phyloP scores from a whole-genome alignment of 2,113 vertebrate genomes.

The Illadopsis cleaveri region DNA sequence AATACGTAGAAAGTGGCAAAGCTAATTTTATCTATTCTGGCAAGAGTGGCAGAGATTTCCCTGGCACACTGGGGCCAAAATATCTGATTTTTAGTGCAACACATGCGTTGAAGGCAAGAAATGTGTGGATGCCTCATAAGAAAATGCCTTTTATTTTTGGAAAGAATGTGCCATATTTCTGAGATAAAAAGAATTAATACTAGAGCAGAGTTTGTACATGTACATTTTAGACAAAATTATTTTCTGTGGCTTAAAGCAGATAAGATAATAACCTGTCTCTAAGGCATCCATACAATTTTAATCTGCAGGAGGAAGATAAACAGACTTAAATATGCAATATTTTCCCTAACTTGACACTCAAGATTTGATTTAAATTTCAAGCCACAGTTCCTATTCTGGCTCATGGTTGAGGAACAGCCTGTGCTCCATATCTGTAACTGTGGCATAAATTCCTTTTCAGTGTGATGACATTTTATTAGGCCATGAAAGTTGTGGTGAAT shows the following conservation, averaged over 20 bases:
- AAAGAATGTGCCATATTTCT: background rate
- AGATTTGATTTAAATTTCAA: background rate
- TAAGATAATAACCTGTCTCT: background rate
- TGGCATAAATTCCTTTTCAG: background rate
- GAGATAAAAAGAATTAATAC: background rate
- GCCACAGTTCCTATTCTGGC: background rate
- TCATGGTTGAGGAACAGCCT: background rate
- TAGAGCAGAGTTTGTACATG: background rate
- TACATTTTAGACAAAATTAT: background rate
- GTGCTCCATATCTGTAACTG: background rate
- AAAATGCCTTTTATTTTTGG: background rate
- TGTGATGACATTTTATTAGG: background rate
- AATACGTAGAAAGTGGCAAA: background rate
- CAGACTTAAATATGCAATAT: background rate
- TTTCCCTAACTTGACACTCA: background rate
- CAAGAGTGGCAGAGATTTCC: background rate
- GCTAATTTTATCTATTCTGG: background rate
- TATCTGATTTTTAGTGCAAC: background rate
- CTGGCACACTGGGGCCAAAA: background rate
- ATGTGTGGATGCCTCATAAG: background rate
- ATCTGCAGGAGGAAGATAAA: slow-evolving; percentile 14
- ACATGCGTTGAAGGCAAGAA: background rate
- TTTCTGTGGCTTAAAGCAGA: background rate
- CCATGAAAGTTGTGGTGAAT: background rate
- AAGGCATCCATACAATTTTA: background rate